Evolutionary conservation across 1,140 invertebrate genomes (phyloP), one percentile per base, ranked within the genome.

Genomic region (Polyergus mexicanus): DNA sequence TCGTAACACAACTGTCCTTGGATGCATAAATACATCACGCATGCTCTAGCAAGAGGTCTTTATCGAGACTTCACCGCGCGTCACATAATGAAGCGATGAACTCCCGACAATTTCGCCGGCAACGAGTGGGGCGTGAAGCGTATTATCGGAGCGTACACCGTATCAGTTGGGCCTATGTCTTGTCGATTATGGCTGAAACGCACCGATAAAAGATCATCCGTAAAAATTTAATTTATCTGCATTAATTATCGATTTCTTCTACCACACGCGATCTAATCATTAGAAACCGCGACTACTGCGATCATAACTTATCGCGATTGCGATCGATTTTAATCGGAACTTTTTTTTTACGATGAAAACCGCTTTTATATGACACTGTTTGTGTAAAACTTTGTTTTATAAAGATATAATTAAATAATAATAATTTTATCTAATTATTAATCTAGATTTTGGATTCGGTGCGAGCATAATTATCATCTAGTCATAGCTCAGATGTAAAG

Each of bases 161-260:
- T n/a, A 7, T 22, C 56, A 2, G n/a, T 41, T 22, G 51, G 22
- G 32, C 58, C n/a, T 41, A 7, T 16, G 38, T 75, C 54, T 76
- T 41, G 22, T 3, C 8, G 8, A 63, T 77, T 77, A 77, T 65
- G 58, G 25, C 75, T 77, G 75, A 77, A 68, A 80, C 76, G 56
- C 32, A 3, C 32, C 41, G 8, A 7, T 22, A 10, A 35, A 32
- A 78, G 19, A 6, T 77, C 4, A 2, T 7, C 22, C 5, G 16
- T 1, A 19, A 51, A 60, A 13, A 10, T 62, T 68, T 11, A 13
- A 10, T 62, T 68, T 11, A 32, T 47, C 2, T 6, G n/a, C 7
- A 16, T 8, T 22, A 5, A 44, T 66, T 2, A 5, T 2, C 11
- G 19, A 38, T 41, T 38, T 32, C 32, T 65, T 22, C 16, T 7